Evolutionary conservation across 2,113 vertebrate species (phyloP).

Genomic region (Oenanthe melanoleuca): DNA sequence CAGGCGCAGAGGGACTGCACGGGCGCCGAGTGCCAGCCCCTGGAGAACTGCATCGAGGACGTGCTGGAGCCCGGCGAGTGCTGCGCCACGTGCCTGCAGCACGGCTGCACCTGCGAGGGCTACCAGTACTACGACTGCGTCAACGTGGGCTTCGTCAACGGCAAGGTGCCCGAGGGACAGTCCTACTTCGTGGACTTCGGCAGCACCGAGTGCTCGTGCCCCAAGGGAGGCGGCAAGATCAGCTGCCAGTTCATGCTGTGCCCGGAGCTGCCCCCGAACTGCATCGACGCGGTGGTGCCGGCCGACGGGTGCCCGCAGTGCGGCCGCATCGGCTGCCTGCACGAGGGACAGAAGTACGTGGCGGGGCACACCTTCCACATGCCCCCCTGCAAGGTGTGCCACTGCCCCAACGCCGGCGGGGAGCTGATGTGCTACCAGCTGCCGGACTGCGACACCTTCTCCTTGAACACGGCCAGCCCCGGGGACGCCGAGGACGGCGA

Average conservation of each 20-base stretch:
- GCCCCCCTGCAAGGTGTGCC: slow-evolving; percentile 87
- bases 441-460: slow-evolving; percentile 74
- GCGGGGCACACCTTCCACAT: slow-evolving; percentile 89
- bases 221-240: slow-evolving; percentile 88
- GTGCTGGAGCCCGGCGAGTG: slow-evolving; percentile 82
- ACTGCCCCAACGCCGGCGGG: slow-evolving; percentile 87
- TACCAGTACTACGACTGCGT: slow-evolving; percentile 96
- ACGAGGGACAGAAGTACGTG: slow-evolving; percentile 81
- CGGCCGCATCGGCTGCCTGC: slow-evolving; percentile 85
- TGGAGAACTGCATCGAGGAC: slow-evolving; percentile 89
- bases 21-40: slow-evolving; percentile 76
- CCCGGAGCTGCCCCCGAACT: slow-evolving; percentile 89
- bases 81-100: slow-evolving; percentile 84
- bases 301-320: slow-evolving; percentile 89
- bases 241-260: slow-evolving; percentile 95
- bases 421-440: slow-evolving; percentile 90
- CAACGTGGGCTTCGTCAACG: slow-evolving; percentile 86
- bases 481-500: slow-evolving; percentile 70
- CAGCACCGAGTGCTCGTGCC: slow-evolving; percentile 94
- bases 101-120: slow-evolving; percentile 90
- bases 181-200: slow-evolving; percentile 97
- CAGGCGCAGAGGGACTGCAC: slow-evolving; percentile 83
- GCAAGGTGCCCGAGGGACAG: slow-evolving; percentile 89
- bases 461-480: slow-evolving; percentile 44
- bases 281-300: slow-evolving; percentile 84